A percentile compares a stretch with the other conserved stretches of the same genome.
Conservation (phyloP, 2,888 invertebrate genomes). For the Neuroscelio doddi region DNA sequence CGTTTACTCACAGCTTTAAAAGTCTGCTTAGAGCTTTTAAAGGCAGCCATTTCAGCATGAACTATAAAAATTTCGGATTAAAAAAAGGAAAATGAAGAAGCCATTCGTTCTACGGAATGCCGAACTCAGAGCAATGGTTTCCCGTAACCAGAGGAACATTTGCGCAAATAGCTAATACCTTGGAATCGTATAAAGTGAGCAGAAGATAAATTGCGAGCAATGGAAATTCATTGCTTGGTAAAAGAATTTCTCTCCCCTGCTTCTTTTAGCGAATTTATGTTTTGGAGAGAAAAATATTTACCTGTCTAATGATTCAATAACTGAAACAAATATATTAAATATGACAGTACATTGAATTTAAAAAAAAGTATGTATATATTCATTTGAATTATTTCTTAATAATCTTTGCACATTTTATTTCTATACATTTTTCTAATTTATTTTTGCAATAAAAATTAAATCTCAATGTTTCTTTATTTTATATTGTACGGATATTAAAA, state of each 20-base stretch:
- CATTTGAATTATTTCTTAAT: no score
- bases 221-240: conserved; percentile 48
- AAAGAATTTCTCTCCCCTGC: conserved; percentile 44
- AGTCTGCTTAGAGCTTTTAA: conserved; percentile 32
- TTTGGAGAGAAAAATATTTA: conserved; percentile 42
- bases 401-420: no score
- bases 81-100: conserved; percentile 32
- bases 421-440: no score
- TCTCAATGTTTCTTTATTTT: no score
- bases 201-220: conserved; percentile 47
- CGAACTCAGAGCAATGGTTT: conserved; percentile 43
- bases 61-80: conserved; percentile 44
- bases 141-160: conserved; percentile 42
- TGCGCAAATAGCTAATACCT: conserved; percentile 44
- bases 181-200: conserved; percentile 44
- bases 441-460: no score
- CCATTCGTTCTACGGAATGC: conserved; percentile 43
- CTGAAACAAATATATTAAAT: background rate
- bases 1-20: conserved; percentile 32
- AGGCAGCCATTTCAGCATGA: conserved; percentile 27
- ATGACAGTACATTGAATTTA: no score
- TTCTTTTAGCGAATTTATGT: conserved; percentile 46
- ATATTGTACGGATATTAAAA: no score
- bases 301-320: conserved; percentile 35
- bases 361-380: no score